Base-by-base conservation (phyloP, 2,888 invertebrate genomes). In the Aspidiotus destructor region DNA sequence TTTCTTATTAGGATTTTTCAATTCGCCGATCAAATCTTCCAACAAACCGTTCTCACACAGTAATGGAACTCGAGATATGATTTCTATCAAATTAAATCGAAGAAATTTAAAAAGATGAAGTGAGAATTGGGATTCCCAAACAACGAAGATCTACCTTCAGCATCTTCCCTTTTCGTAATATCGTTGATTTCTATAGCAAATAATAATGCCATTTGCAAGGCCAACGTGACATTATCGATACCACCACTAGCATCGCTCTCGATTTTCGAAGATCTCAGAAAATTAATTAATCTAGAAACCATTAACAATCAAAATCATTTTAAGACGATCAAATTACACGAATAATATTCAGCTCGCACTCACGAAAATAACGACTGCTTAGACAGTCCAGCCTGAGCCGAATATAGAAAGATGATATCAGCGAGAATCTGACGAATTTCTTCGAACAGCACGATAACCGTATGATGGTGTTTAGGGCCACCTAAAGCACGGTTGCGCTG, bases 401-500 rank as follows among this genome's bases (percentile, higher is more conserved):
- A 82, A 85, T 87, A 87, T 73, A 86, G 82, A 76, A 87, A 91
- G 8, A 92, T 77, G 69, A 86, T 84, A 74, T 89, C 88, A 1
- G 89, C 87, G 62, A 91, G 76, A 17, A 83, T 80, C 71, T 83
- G 83, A 75, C 87, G 83, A 55, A 89, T 89, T 69, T 87, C 86
- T 71, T 86, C 84, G 74, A 88, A 90, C 16, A 75, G 71, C 74
- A 86, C 85, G 62, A 86, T 79, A 0, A 92, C 86, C 77, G 88
- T 86, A 68, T 87, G 85, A 73, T 91, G 84, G 78, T 97, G 94
- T 72, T 86, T 84, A 8, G 88, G 85, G 13, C 91, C 88, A 7
- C 96, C 97, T 44, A 97, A 79, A 0, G 95, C 97, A 61, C 93
- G 82, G 79, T 93, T 92, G 74, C 84, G 84, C 75, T 93, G 91